Evolutionary conservation across 2,113 vertebrate genomes (phyloP), one percentile per base, ranked within the genome.

Genomic region (Pardalotus punctatus): DNA sequence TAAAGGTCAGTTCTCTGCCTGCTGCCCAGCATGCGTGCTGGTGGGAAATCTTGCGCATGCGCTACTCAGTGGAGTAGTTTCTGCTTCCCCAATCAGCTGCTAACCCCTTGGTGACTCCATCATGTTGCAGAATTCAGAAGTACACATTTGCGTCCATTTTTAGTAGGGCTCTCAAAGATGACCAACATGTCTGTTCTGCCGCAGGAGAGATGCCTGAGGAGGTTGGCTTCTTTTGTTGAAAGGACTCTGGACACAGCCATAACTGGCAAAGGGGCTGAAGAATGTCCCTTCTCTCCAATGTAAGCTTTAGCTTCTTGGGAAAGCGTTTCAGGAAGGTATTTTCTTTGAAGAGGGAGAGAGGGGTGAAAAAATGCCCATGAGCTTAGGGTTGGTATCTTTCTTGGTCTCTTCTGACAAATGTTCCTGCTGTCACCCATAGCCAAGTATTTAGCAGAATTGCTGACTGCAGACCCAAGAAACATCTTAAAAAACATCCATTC

Each of bases 1-100:
- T 33, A 11, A 43, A 66, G 60, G 60, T n/a, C n/a, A 64, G 28
- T 13, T 53, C 25, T 45, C 15, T 23, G 51, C 8, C 29, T 81
- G 42, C 13, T 0, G 9, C 47, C 21, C 47, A 38, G 3, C 0
- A 0, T 2, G 0, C 3, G n/a, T 38, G 43, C 67, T 81, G 38
- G 9, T 45, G 33, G 53, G 29, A 92, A 83, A n/a, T 12, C 35
- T 35, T 42, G 13, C 42, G 4, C 1, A 0, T 38, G 5, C 1
- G 1, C 60, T 62, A 18, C 43, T 71, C 29, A 8, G 0, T 1
- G 1, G 31, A 48, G 25, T 31, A 23, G 13, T 40, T 85, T 27
- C 57, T 95, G 27, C 74, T 79, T 78, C 61, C 58, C 16, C 53
- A 47, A 4, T 27, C 51, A 51, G 3, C 43, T 65, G 27, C 19